These are phyloP conservation scores for Nomada fabriciana DNA, from an alignment of 2,888 invertebrate genomes.

Conservation along the genomic window DNA sequence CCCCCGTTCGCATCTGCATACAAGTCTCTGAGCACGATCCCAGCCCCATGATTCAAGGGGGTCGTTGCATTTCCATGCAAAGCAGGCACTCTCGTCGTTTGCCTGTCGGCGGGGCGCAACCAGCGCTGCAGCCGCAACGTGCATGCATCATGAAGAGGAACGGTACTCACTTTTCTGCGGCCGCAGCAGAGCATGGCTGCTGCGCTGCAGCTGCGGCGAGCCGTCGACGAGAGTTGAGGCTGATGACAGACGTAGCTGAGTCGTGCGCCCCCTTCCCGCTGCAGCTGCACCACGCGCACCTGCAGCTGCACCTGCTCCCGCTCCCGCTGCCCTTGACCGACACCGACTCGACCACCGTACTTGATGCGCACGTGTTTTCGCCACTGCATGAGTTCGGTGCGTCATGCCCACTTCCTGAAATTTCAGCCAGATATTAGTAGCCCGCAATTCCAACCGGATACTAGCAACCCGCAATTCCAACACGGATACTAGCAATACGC, in stretches of 20 bases:
- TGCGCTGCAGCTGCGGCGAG: conserved; percentile 88
- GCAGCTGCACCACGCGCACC: conserved; percentile 84
- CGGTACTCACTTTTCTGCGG: conserved; percentile 93
- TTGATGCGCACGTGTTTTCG: conserved; percentile 85
- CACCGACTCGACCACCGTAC: conserved; percentile 85
- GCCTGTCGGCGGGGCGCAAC: no score
- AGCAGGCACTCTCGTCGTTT: neutral
- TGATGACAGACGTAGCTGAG: conserved; percentile 82
- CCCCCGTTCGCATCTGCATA: no score
- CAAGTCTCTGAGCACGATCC: conserved; percentile 6
- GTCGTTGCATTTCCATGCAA: neutral
- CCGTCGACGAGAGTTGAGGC: conserved; percentile 80
- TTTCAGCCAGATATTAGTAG: neutral
- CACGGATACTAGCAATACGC: no score
- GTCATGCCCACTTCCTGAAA: conserved; percentile 82
- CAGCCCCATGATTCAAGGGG: neutral
- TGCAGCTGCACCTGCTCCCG: conserved; percentile 80
- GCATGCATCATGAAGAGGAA: conserved; percentile 15
- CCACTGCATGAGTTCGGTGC: conserved; percentile 84
- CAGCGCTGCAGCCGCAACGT: neutral
- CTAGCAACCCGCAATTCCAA: no score
- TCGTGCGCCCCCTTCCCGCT: conserved; percentile 80
- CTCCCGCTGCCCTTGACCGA: conserved; percentile 84
- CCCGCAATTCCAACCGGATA: no score
- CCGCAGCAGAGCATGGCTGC: conserved; percentile 98